Base-by-base conservation (phyloP, 92 coral and sea anemone species). In the Meandrina meandrites region DNA sequence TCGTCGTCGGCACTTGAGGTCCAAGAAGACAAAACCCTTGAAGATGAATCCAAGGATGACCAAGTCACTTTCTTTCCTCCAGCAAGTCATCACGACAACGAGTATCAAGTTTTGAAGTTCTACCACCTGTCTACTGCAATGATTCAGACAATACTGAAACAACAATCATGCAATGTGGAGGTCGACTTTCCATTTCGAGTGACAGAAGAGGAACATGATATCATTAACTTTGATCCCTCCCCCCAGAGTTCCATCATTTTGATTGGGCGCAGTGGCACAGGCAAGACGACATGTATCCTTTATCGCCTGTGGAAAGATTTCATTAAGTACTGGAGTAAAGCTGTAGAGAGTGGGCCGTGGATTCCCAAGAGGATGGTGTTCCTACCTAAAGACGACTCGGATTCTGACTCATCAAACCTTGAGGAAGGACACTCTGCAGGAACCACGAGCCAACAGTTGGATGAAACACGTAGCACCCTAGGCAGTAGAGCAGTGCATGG, bases 201-300 rank as follows among this genome's bases (percentile, higher is more conserved):
- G 36, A 95, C 98, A 34, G 99, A 97, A 86, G 94, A 89, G 28
- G 99, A 97, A 64, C 94, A 97, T 82, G 95, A 93, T 31, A 93
- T 97, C 79, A 94, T 97, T 45, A 97, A 95, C 73, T 86, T 97
- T 78, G 80, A 94, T 15, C 47, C 86, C 17, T 91, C 94, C 37
- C 87, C 95, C 24, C 77, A 73, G 77, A 73, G 77, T 51, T 87
- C 98, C 57, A 81, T 97, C 17, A 95, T 97, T 30, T 87, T 97
- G 42, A 92, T 97, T 75, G 99, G 99, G 32, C 93, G 99, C 73
- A 97, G 99, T 89, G 99, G 99, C 22, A 97, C 99, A 15, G 99
- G 99, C 34, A 97, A 97, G 76, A 97, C 99, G 18, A 97, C 98
- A 5, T 97, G 99, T 78, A 95, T 98, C 77, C 94, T 97, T 16